Percentiles rank a stretch among this genome's conserved stretches.
Evolutionary conservation across 1,140 invertebrate genomes (phyloP).

Genomic region (Ceratosolen solmsi): DNA sequence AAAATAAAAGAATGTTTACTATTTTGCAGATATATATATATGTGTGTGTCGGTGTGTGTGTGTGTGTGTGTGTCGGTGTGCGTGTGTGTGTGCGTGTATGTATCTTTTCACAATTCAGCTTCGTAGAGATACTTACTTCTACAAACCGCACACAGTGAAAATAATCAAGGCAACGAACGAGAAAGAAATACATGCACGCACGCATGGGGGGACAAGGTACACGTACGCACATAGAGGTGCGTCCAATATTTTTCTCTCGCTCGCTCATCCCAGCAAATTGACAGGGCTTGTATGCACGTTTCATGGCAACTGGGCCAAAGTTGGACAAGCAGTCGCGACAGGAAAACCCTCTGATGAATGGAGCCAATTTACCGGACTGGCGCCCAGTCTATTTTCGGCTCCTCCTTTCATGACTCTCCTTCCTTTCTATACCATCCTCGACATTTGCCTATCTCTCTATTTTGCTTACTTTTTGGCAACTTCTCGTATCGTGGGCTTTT

Average conservation of each 20-base stretch:
- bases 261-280: slow-evolving; percentile 12
- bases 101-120: no score
- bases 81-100: no score
- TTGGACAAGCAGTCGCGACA: slow-evolving; percentile 51
- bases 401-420: neutral
- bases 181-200: neutral
- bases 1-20: no score
- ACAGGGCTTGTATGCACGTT: neutral
- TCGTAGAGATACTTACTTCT: no score
- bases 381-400: slow-evolving; percentile 51
- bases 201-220: no score
- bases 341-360: slow-evolving; percentile 60
- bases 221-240: neutral
- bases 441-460: neutral
- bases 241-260: slow-evolving; percentile 21
- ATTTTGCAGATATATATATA: no score
- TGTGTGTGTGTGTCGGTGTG: no score
- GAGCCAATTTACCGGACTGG: slow-evolving; percentile 64
- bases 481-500: neutral
- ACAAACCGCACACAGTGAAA: no score
- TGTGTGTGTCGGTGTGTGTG: no score
- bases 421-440: neutral
- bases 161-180: neutral
- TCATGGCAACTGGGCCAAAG: neutral
- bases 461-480: neutral